Evolutionary conservation across 1,140 invertebrate genomes (phyloP).

Genomic region (Charaxes varanes): DNA sequence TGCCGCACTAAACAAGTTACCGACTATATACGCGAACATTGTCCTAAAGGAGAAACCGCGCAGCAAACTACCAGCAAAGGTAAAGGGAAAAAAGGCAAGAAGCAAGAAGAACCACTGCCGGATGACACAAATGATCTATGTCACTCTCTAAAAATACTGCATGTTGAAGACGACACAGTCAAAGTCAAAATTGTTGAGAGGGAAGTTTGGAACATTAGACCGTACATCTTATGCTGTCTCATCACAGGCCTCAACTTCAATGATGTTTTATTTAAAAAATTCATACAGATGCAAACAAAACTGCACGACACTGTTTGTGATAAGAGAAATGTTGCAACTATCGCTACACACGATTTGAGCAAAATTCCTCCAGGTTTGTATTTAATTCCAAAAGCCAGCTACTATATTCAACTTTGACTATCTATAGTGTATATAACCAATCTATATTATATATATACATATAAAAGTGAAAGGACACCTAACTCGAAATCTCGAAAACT

Average conservation of each 20-base stretch:
- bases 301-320: conserved; percentile 87
- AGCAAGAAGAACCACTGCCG: conserved; percentile 43
- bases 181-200: conserved; percentile 74
- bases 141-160: conserved; percentile 72
- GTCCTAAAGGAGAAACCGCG: conserved; percentile 59
- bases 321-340: conserved; percentile 84
- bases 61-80: conserved; percentile 52
- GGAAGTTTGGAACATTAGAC: conserved; percentile 76
- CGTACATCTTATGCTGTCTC: conserved; percentile 84
- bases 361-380: conserved; percentile 75
- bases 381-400: too few species aligned
- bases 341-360: conserved; percentile 87
- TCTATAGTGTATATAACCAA: too few species aligned
- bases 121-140: conserved; percentile 47
- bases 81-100: conserved; percentile 71
- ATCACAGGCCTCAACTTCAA: conserved; percentile 80
- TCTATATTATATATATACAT: conserved; percentile 3
- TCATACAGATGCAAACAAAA: conserved; percentile 87
- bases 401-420: too few species aligned
- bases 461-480: too few species aligned
- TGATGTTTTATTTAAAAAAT: conserved; percentile 81
- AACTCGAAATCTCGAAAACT: too few species aligned
- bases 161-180: conserved; percentile 73
- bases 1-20: conserved; percentile 80
- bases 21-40: conserved; percentile 81